Percentiles rank a stretch among this genome's conserved stretches.
phyloP scores from a whole-genome alignment of 1,140 invertebrate species.

The Caerostris extrusa region DNA sequence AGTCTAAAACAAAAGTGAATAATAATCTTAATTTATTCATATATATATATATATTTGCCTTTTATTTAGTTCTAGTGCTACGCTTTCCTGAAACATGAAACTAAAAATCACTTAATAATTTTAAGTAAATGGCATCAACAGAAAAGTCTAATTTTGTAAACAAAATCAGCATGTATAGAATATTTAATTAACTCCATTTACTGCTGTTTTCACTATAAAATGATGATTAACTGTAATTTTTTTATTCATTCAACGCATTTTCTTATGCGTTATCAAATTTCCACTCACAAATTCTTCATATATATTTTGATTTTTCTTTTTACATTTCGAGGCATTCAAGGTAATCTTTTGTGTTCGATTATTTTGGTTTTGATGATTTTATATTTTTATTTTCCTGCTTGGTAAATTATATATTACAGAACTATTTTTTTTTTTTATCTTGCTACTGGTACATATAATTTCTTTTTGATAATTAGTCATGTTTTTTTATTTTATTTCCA shows the following conservation, averaged over 20 bases:
- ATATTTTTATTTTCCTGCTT: background rate
- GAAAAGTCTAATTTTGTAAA: background rate
- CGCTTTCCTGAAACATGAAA: too few species aligned
- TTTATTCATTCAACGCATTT: background rate
- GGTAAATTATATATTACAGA: too few species aligned
- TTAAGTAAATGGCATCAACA: background rate
- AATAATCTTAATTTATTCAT: too few species aligned
- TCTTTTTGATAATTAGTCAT: too few species aligned
- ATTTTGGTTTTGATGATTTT: background rate
- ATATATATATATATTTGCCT: too few species aligned
- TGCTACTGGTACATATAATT: too few species aligned
- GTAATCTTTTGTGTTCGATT: slow-evolving; percentile 9
- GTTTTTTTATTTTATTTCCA: too few species aligned
- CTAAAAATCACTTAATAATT: background rate
- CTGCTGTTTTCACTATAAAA: background rate
- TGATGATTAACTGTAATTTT: background rate
- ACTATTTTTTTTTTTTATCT: too few species aligned
- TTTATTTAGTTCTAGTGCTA: too few species aligned
- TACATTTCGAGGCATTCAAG: background rate
- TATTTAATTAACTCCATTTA: background rate
- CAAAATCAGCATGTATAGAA: slow-evolving; percentile 8
- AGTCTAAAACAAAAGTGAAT: too few species aligned
- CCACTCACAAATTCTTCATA: background rate
- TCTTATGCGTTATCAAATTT: background rate
- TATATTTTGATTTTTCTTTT: background rate